These are phyloP conservation scores for Gasterosteus nipponicus DNA, from an alignment of 2,113 vertebrate species.

Conservation along the genomic window DNA sequence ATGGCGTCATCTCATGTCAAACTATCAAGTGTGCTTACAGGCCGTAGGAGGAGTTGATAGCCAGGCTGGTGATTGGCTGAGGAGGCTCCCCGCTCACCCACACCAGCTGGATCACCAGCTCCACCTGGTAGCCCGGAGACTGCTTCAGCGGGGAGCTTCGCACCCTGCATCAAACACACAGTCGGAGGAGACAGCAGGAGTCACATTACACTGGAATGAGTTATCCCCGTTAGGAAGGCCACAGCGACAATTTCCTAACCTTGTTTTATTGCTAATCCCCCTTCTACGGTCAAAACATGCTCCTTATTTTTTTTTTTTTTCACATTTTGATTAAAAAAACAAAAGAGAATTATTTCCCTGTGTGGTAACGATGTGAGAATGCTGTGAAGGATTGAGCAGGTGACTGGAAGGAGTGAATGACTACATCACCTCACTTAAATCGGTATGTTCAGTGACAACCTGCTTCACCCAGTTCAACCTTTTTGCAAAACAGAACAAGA, in stretches of 20 bases:
- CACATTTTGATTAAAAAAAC: neutral
- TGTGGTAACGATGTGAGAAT: neutral
- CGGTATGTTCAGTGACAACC: constrained; percentile 5
- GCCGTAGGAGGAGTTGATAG: constrained; percentile 93
- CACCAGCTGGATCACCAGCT: constrained; percentile 94
- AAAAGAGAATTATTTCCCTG: constrained; percentile 1
- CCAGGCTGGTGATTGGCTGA: constrained; percentile 95
- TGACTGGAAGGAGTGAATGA: constrained; percentile 14
- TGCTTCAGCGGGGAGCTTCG: constrained; percentile 94
- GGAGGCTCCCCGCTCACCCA: constrained; percentile 99
- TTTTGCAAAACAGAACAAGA: constrained; percentile 2
- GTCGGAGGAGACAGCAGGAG: constrained; percentile 35
- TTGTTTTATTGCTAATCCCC: constrained; percentile 15
- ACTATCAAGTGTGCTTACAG: constrained; percentile 78
- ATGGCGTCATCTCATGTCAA: neutral
- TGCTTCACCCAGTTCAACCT: neutral
- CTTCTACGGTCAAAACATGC: constrained; percentile 25
- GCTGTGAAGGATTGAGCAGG: neutral
- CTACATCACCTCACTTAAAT: neutral
- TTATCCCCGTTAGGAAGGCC: constrained; percentile 23
- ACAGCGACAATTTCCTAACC: constrained; percentile 8
- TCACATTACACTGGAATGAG: constrained; percentile 30
- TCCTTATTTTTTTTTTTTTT: constrained; percentile 12
- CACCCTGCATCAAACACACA: constrained; percentile 85
- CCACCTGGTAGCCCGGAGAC: constrained; percentile 94